Evolutionary conservation across 2,797 vertebrate genomes (phyloP), one percentile per base, ranked within the genome.

Genomic region (Falco berigora): DNA sequence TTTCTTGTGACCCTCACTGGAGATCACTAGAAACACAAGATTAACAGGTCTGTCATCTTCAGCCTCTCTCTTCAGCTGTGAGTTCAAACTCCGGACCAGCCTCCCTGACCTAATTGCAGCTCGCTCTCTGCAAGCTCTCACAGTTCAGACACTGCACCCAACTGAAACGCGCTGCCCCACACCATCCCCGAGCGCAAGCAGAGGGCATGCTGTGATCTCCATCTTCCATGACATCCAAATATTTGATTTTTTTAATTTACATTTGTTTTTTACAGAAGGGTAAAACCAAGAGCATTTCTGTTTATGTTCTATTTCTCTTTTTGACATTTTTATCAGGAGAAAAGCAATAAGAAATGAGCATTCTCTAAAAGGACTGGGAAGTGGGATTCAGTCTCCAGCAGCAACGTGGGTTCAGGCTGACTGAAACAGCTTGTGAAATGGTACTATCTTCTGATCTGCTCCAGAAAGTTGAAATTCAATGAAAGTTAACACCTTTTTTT

Each of bases 81-180:
- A 32, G 2, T 3, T 23, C 9, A 3, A 4, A 14, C 15, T 1
- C 3, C 7, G 2, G 72, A 25, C 5, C 58, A 25, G 18, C 17
- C 56, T 21, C 8, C 2, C 7, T 5, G 68, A 7, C 18, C 66
- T 3, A 3, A 4, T 6, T 30, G 40, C 38, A 76, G 49, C 58
- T 84, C 12, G 52, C 28, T 5, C 52, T 52, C 22, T 38, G 47
- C 53, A 10, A 58, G 12, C 8, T 9, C 12, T 32, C 19, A 44
- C 62, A 19, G 24, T 9, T 46, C 62, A 55, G 56, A 16, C 14
- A 4, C 40, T 14, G 4, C 34, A 24, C 27, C 47, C 2, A 0
- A 0, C n/a, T 4, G 2, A 15, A 19, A 53, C 0, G 16, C 47
- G 1, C 10, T 2, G 14, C 71, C 36, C 32, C 17, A 2, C 10